These are phyloP conservation scores for Carposina sasakii DNA, from an alignment of 1,140 invertebrate species.

Conservation along the genomic window DNA sequence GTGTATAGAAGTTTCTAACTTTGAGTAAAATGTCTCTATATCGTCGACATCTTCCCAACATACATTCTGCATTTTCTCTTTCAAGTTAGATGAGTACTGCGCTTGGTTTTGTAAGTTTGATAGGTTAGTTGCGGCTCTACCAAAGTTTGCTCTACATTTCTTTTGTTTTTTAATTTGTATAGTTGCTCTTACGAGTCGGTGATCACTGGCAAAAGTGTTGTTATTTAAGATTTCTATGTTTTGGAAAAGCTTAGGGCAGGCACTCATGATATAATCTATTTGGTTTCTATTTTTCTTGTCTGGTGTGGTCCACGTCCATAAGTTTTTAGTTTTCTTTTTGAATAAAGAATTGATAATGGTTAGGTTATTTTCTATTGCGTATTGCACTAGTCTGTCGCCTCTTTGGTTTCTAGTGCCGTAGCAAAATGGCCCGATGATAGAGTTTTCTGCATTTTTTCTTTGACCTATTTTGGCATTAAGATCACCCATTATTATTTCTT, in stretches of 20 bases:
- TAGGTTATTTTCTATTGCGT: slow-evolving; percentile 20
- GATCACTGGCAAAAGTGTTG: slow-evolving; percentile 21
- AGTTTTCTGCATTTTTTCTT: slow-evolving; percentile 17
- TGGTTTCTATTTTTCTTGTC: slow-evolving; percentile 21
- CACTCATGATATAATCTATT: slow-evolving; percentile 27
- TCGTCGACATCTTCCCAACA: no score
- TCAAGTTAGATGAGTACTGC: no score
- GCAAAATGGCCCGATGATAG: slow-evolving; percentile 13
- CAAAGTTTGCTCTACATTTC: no score
- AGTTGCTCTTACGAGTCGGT: slow-evolving; percentile 23
- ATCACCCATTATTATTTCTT: slow-evolving; percentile 17
- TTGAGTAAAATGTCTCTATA: no score
- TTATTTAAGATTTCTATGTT: slow-evolving; percentile 27
- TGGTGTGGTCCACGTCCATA: slow-evolving; percentile 29
- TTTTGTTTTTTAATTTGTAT: slow-evolving; percentile 15
- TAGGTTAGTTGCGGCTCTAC: no score
- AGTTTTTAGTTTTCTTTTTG: slow-evolving; percentile 25
- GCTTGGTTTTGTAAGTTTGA: no score
- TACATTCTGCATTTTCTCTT: no score
- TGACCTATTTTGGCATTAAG: slow-evolving; percentile 22
- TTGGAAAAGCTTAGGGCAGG: slow-evolving; percentile 16
- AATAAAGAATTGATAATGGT: slow-evolving; percentile 28
- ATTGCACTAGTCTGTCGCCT: slow-evolving; percentile 25
- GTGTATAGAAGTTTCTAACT: no score
- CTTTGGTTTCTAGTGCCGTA: slow-evolving; percentile 26